These are phyloP conservation scores for Crotalus horridus DNA, from an alignment of 2,113 vertebrate genomes.

Conservation along the genomic window DNA sequence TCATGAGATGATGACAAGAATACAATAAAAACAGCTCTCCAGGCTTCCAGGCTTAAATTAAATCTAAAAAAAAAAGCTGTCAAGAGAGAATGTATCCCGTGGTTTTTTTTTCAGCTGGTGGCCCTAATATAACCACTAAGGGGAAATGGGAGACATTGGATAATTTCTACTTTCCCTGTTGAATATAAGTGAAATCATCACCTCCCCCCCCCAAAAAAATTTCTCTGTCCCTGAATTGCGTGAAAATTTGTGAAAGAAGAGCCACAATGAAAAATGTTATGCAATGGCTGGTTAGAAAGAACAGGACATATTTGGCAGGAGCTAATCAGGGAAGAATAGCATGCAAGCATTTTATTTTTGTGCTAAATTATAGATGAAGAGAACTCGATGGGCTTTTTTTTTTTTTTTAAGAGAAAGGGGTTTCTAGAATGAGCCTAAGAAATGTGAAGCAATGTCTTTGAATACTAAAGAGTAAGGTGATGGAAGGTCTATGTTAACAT, in stretches of 20 bases:
- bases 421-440: not conserved
- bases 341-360: not conserved
- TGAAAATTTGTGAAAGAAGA: not conserved
- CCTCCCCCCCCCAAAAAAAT: not conserved
- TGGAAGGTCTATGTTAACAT: not conserved
- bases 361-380: not conserved
- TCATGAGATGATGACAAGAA: not conserved
- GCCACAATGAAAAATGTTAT: not conserved
- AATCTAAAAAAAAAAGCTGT: not conserved
- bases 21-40: not conserved
- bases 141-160: not conserved
- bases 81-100: not conserved
- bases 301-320: not conserved
- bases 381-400: not conserved
- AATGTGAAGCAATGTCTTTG: not conserved
- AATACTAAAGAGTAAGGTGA: not conserved
- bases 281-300: not conserved
- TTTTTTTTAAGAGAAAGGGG: not conserved
- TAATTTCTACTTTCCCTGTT: not conserved
- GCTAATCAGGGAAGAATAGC: not conserved
- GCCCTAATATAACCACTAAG: not conserved
- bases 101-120: not conserved
- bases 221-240: not conserved
- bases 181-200: not conserved
- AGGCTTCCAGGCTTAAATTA: not conserved